Evolutionary conservation across 2,113 vertebrate species (phyloP).

Genomic region (Hemiprocne comata): DNA sequence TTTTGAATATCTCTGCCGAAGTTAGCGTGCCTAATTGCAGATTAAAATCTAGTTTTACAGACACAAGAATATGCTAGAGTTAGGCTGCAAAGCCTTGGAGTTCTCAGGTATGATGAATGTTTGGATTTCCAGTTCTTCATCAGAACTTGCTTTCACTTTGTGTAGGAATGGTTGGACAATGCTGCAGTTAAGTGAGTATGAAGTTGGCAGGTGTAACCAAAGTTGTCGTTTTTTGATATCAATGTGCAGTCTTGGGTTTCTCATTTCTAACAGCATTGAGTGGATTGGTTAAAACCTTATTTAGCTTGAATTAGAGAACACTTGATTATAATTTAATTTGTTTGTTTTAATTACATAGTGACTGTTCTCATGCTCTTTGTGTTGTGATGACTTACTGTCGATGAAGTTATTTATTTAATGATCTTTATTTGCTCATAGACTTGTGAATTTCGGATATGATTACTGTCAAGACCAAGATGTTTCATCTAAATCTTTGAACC

Average conservation of each 20-base stretch:
- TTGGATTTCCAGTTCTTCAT: not conserved
- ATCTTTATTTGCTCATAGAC: constrained; percentile 72
- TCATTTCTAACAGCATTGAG: not conserved
- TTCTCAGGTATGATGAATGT: not conserved
- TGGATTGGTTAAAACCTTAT: not conserved
- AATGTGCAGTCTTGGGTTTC: not conserved
- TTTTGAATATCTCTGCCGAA: not conserved
- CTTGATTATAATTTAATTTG: not conserved
- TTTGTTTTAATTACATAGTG: not conserved
- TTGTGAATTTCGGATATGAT: constrained; percentile 88
- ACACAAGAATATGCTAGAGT: not conserved
- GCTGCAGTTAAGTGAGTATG: not conserved
- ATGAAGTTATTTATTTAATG: not conserved
- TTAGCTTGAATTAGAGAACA: not conserved
- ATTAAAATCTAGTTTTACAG: not conserved
- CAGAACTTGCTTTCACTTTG: not conserved
- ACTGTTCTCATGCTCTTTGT: not conserved
- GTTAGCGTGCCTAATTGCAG: not conserved
- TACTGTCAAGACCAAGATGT: constrained; percentile 70
- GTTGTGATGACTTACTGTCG: not conserved
- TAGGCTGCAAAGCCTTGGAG: not conserved
- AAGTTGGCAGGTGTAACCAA: not conserved
- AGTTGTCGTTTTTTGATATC: not conserved
- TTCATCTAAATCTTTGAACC: constrained; percentile 67
- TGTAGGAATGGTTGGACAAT: not conserved